Conservation (phyloP, 2,888 invertebrate species). For the Acheta domesticus region DNA sequence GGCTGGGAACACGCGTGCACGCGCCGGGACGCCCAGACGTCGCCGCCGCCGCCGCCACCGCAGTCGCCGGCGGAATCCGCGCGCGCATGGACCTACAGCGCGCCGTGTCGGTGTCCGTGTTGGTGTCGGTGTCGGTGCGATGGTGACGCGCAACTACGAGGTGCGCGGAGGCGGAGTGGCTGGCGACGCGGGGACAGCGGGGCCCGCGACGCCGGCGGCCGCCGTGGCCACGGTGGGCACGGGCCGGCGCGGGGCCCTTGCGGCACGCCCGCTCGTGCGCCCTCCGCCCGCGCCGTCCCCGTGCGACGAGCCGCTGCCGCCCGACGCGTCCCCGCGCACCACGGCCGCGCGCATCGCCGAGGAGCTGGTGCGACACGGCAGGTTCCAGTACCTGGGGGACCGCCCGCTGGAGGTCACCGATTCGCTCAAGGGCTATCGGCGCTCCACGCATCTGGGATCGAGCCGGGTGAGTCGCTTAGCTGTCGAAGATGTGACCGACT, state of each 20-base stretch:
- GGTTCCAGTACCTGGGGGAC: slow-evolving; percentile 40
- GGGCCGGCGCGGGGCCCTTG: too few relatives aligned
- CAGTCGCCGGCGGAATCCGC: background rate
- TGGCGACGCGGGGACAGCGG: too few relatives aligned
- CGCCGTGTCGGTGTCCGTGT: background rate
- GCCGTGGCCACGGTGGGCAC: too few relatives aligned
- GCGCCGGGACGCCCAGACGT: background rate
- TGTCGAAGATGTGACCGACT: too few relatives aligned
- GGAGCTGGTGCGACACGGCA: slow-evolving; percentile 29
- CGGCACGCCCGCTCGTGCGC: too few relatives aligned
- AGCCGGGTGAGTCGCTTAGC: too few relatives aligned
- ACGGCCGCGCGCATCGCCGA: too few relatives aligned
- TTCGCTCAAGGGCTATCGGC: slow-evolving; percentile 44
- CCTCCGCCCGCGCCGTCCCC: too few relatives aligned
- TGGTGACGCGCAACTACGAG: slow-evolving; percentile 30
- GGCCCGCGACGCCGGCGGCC: too few relatives aligned
- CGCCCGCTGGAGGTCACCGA: slow-evolving; percentile 38
- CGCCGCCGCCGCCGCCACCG: background rate
- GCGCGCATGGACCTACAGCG: background rate
- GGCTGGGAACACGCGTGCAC: background rate
- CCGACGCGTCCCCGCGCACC: too few relatives aligned
- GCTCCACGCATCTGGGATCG: background rate
- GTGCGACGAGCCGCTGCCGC: too few relatives aligned
- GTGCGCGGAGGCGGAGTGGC: background rate
- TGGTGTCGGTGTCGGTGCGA: background rate